phyloP scores from a whole-genome alignment of 2,888 invertebrate species.

The Brenthis hecate region DNA sequence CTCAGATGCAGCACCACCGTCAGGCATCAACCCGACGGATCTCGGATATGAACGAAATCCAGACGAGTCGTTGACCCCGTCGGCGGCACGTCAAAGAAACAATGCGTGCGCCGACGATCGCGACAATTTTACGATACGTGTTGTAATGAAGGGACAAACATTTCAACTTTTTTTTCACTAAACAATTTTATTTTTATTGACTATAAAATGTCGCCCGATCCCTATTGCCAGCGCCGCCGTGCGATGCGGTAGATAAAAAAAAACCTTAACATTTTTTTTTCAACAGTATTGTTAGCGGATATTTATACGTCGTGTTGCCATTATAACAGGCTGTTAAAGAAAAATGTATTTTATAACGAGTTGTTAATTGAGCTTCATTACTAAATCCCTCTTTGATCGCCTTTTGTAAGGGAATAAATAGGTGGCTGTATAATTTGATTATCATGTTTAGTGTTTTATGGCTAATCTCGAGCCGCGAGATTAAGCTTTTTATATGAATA shows the following conservation, averaged over 20 bases:
- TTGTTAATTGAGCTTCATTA: conserved; percentile 23
- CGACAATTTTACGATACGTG: conserved; percentile 46
- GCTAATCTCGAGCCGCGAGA: conserved; percentile 23
- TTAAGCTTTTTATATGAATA: conserved; percentile 4
- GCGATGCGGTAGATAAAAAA: conserved; percentile 18
- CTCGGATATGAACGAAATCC: conserved; percentile 76
- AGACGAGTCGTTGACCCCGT: conserved; percentile 75
- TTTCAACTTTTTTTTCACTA: conserved; percentile 34
- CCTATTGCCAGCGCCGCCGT: conserved; percentile 25
- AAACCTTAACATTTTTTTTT: conserved; percentile 9
- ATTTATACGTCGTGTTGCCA: conserved; percentile 21
- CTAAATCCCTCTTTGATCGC: conserved; percentile 22
- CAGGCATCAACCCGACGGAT: conserved; percentile 35
- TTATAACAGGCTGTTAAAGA: conserved; percentile 20
- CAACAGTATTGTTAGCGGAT: conserved; percentile 17
- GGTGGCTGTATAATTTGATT: conserved; percentile 28
- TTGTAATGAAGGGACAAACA: conserved; percentile 42
- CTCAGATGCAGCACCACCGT: conserved; percentile 28
- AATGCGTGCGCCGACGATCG: conserved; percentile 60
- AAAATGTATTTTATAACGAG: conserved; percentile 20
- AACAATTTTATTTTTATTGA: conserved; percentile 38
- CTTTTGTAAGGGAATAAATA: conserved; percentile 18
- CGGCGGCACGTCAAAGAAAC: conserved; percentile 76
- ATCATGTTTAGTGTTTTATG: conserved; percentile 31
- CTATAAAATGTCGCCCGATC: conserved; percentile 34